phyloP scores from a whole-genome alignment of 2,113 vertebrate genomes.

The Nerophis lumbriciformis region DNA sequence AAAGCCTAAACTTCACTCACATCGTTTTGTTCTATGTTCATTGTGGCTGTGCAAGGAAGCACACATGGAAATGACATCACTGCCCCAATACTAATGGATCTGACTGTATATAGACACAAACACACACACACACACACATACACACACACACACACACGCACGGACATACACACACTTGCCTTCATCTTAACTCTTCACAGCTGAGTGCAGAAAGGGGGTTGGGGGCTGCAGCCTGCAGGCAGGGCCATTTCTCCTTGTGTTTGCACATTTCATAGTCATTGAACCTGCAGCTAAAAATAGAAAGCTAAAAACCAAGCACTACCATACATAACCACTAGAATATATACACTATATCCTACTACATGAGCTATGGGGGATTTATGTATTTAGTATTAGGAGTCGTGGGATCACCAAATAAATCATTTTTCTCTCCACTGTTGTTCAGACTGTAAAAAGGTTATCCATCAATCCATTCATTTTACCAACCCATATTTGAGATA shows the following conservation, averaged over 20 bases:
- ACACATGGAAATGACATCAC: conserved; percentile 2
- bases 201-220: conserved; percentile 43
- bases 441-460: conserved; percentile 21
- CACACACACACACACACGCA: conserved; percentile 15
- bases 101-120: conserved; percentile 13
- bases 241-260: conserved; percentile 61
- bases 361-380: conserved; percentile 44
- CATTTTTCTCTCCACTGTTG: conserved; percentile 29
- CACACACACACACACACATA: conserved; percentile 5
- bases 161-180: conserved; percentile 12
- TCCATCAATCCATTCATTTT: background rate
- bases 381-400: conserved; percentile 29
- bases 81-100: conserved; percentile 3
- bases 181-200: conserved; percentile 47
- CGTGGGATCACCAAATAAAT: conserved; percentile 64
- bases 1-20: background rate
- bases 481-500: conserved; percentile 7
- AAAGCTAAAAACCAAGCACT: conserved; percentile 36
- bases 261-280: conserved; percentile 69
- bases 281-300: conserved; percentile 69
- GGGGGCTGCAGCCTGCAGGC: conserved; percentile 47
- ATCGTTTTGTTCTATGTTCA: background rate
- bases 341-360: conserved; percentile 40
- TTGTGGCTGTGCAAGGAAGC: background rate
- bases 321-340: conserved; percentile 28